Percentiles rank a stretch among this genome's conserved stretches.
These are phyloP conservation scores for Nanorana parkeri DNA, from an alignment of 2,113 vertebrate genomes.

Conservation along the genomic window DNA sequence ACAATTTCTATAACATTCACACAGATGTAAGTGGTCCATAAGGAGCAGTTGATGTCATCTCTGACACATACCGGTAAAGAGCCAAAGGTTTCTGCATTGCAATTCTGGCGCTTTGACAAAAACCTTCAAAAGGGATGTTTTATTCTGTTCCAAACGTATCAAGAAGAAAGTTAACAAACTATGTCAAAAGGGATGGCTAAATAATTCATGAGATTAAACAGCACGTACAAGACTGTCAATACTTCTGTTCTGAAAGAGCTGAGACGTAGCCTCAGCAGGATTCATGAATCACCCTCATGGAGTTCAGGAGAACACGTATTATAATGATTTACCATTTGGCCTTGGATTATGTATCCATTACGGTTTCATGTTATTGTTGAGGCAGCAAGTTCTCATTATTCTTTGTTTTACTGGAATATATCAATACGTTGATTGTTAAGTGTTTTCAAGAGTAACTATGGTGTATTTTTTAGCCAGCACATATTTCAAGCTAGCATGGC, in stretches of 20 bases:
- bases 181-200: constrained; percentile 38
- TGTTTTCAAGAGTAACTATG: no score
- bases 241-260: constrained; percentile 8
- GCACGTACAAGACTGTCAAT: constrained; percentile 40
- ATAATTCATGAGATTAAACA: constrained; percentile 48
- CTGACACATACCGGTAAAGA: neutral
- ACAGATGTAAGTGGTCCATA: constrained; percentile 11
- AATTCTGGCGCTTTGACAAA: constrained; percentile 2
- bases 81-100: constrained; percentile 18
- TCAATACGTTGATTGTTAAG: neutral
- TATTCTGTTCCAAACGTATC: constrained; percentile 12
- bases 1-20: neutral
- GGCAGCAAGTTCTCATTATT: neutral
- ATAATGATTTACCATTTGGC: constrained; percentile 28
- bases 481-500: no score
- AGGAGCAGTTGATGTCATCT: constrained; percentile 28
- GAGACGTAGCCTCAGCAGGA: constrained; percentile 16
- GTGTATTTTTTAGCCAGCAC: no score
- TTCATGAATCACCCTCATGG: constrained; percentile 7
- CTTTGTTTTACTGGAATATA: constrained; percentile 13
- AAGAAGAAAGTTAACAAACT: constrained; percentile 25
- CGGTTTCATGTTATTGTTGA: constrained; percentile 6
- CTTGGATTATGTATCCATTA: constrained; percentile 37
- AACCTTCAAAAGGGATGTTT: constrained; percentile 10
- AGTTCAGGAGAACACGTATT: constrained; percentile 10